A percentile compares a stretch with the other conserved stretches of the same genome.
Evolutionary conservation across 2,113 vertebrate species (phyloP).

Genomic region (Anolis carolinensis): DNA sequence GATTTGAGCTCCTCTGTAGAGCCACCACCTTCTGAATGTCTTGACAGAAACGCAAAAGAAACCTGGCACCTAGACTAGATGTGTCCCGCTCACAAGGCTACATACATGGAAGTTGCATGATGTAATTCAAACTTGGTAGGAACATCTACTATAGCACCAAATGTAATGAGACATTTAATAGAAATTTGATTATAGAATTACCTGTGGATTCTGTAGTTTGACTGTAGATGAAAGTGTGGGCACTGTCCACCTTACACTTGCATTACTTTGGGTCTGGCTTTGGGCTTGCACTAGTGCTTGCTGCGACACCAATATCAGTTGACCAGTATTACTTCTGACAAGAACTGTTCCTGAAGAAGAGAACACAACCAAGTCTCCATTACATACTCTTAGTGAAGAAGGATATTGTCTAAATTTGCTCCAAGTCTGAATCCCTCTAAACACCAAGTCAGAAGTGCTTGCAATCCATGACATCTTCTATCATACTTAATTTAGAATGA

Average conservation of each 20-base stretch:
- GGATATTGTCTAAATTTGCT: background rate
- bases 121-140: too few relatives aligned
- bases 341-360: constrained; percentile 87
- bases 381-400: background rate
- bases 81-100: background rate
- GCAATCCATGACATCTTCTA: background rate
- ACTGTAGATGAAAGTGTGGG: constrained; percentile 62
- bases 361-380: background rate
- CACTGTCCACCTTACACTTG: constrained; percentile 62
- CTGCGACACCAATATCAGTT: constrained; percentile 93
- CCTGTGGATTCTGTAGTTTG: constrained; percentile 79
- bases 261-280: constrained; percentile 72
- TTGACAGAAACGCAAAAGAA: background rate
- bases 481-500: background rate
- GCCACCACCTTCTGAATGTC: background rate
- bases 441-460: background rate
- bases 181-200: constrained; percentile 29
- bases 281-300: constrained; percentile 83
- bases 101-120: background rate
- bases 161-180: background rate
- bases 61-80: background rate
- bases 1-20: background rate
- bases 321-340: constrained; percentile 90
- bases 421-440: background rate
- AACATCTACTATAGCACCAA: background rate